Percentiles rank a stretch among this genome's conserved stretches.
These are phyloP conservation scores for Rhinoderma darwinii DNA, from an alignment of 2,113 vertebrate species.

Conservation along the genomic window DNA sequence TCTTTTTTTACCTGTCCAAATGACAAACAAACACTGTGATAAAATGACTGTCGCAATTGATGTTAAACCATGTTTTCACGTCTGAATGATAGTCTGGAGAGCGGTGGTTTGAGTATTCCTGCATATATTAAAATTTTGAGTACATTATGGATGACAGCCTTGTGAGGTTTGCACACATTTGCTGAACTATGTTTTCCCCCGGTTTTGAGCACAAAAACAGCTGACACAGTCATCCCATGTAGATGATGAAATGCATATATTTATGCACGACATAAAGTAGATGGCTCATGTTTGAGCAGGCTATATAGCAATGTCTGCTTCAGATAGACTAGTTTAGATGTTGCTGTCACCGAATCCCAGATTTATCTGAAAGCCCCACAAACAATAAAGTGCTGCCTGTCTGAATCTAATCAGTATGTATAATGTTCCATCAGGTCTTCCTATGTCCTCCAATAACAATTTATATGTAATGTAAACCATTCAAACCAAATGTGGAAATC, in stretches of 20 bases:
- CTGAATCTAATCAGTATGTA: slow-evolving; percentile 38
- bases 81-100: neutral
- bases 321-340: slow-evolving; percentile 17
- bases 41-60: neutral
- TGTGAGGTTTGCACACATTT: slow-evolving; percentile 18
- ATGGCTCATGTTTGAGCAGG: neutral
- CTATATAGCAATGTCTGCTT: neutral
- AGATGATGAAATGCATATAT: slow-evolving; percentile 35
- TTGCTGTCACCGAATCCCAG: neutral
- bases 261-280: slow-evolving; percentile 20
- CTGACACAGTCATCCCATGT: neutral
- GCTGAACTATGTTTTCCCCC: slow-evolving; percentile 35
- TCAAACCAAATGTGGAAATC: slow-evolving; percentile 51
- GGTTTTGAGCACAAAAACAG: slow-evolving; percentile 17
- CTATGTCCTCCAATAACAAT: slow-evolving; percentile 37
- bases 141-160: slow-evolving; percentile 22
- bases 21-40: neutral
- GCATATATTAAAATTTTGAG: neutral
- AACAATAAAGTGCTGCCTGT: slow-evolving; percentile 25
- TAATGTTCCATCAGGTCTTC: slow-evolving; percentile 14
- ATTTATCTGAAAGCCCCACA: slow-evolving; percentile 3
- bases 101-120: neutral
- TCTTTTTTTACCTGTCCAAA: too few species aligned
- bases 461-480: slow-evolving; percentile 44
- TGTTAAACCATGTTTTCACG: neutral